Percentiles rank a stretch among this genome's conserved stretches.
Evolutionary conservation across 2,888 invertebrate genomes (phyloP).

Genomic region (Darwinula stevensoni): DNA sequence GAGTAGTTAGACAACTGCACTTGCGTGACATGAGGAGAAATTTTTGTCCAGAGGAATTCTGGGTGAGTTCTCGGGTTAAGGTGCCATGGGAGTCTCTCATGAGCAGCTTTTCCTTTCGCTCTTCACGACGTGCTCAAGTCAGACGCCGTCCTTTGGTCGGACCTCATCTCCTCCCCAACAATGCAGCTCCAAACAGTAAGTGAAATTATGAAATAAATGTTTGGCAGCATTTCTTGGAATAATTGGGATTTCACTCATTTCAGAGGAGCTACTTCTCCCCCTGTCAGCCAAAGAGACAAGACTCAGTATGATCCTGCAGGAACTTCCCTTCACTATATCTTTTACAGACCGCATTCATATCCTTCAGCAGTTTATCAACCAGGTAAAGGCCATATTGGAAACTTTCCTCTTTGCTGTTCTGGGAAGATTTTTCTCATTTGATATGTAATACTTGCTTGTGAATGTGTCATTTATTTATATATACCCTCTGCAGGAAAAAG

Average conservation of each 20-base stretch:
- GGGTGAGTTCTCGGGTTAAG: constrained; percentile 24
- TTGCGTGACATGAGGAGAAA: constrained; percentile 52
- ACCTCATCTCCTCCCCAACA: too few relatives aligned
- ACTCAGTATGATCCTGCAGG: constrained; percentile 55
- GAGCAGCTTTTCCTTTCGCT: too few relatives aligned
- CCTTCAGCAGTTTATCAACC: constrained; percentile 37
- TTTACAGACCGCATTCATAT: constrained; percentile 68
- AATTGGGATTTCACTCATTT: constrained; percentile 36
- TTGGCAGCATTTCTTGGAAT: constrained; percentile 28
- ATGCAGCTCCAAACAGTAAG: too few relatives aligned
- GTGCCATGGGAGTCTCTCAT: constrained; percentile 14
- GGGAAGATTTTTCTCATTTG: constrained; percentile 5
- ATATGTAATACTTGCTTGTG: constrained; percentile 16
- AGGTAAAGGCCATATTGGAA: too few relatives aligned
- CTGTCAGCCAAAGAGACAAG: too few relatives aligned
- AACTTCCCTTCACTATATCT: constrained; percentile 77
- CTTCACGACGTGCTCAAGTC: too few relatives aligned
- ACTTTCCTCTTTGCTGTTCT: background rate
- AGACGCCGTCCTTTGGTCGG: too few relatives aligned
- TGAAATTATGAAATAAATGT: too few relatives aligned
- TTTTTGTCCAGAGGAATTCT: constrained; percentile 38
- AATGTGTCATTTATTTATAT: constrained; percentile 15
- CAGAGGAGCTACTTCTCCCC: constrained; percentile 60
- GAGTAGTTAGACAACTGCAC: constrained; percentile 48
- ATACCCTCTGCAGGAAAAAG: constrained; percentile 31